phyloP scores from a whole-genome alignment of 1,140 invertebrate genomes.

The Sitophilus oryzae region DNA sequence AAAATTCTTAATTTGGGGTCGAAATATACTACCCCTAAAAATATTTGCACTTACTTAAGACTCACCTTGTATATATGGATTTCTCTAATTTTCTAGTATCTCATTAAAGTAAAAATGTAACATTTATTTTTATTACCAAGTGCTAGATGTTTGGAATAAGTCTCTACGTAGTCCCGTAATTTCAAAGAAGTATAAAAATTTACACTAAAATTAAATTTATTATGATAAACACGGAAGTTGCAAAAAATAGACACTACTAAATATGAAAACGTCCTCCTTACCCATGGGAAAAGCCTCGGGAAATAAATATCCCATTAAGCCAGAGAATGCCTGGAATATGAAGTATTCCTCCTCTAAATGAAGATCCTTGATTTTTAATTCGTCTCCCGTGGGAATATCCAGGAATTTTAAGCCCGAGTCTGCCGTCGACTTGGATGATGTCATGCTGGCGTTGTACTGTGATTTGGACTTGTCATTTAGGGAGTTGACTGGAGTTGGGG shows the following conservation, averaged over 20 bases:
- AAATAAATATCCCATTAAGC: constrained; percentile 33
- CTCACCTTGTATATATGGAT: no score
- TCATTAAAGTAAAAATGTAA: no score
- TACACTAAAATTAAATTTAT: no score
- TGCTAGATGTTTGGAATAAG: no score
- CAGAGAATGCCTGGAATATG: constrained; percentile 34
- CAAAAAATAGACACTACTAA: constrained; percentile 1
- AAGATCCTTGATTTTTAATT: constrained; percentile 32
- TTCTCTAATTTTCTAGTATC: no score
- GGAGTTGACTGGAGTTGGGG: constrained; percentile 6
- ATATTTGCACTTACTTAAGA: no score
- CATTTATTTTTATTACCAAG: no score
- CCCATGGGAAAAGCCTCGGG: constrained; percentile 32
- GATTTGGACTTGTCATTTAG: constrained; percentile 4
- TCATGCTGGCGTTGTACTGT: constrained; percentile 12
- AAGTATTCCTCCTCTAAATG: constrained; percentile 31
- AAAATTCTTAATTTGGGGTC: no score
- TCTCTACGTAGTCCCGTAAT: no score
- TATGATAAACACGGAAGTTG: no score
- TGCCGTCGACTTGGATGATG: neutral
- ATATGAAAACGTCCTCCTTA: constrained; percentile 17
- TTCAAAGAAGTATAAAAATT: no score
- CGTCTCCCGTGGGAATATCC: constrained; percentile 34
- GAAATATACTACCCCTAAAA: no score
- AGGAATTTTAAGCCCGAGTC: constrained; percentile 29